phyloP scores from a whole-genome alignment of 2,797 vertebrate genomes.

The Halcyon leucocephala region DNA sequence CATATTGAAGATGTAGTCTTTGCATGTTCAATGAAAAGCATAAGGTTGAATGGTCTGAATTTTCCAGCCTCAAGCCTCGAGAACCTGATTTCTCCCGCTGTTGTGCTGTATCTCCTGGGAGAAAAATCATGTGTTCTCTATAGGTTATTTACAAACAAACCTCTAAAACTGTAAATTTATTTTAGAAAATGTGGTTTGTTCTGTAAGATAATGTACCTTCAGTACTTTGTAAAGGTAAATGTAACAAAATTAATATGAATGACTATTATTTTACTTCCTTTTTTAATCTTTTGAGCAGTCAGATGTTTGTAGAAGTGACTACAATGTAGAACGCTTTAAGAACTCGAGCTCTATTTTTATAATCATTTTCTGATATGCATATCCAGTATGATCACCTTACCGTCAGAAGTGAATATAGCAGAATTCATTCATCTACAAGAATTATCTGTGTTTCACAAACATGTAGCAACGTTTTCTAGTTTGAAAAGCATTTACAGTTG shows the following conservation, averaged over 20 bases:
- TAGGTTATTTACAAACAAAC: neutral
- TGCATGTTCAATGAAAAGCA: neutral
- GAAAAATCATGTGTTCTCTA: neutral
- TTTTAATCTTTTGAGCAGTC: neutral
- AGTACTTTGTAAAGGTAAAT: neutral
- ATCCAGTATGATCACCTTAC: neutral
- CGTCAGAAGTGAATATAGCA: neutral
- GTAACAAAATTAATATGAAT: neutral
- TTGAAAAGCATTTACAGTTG: neutral
- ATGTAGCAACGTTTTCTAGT: neutral
- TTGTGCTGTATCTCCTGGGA: neutral
- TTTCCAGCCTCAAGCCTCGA: neutral
- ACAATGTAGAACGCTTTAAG: neutral
- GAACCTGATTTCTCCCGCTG: neutral
- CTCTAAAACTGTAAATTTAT: neutral
- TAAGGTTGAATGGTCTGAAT: neutral
- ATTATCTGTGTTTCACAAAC: neutral
- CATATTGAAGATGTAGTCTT: neutral
- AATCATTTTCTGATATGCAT: neutral
- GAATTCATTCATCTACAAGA: neutral
- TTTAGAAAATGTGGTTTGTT: neutral
- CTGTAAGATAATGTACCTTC: neutral
- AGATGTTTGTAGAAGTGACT: neutral
- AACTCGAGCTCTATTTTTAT: neutral
- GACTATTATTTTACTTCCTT: neutral